Evolutionary conservation across 2,888 invertebrate species (phyloP), one percentile per base, ranked within the genome.

Genomic region (Dynastes maya): DNA sequence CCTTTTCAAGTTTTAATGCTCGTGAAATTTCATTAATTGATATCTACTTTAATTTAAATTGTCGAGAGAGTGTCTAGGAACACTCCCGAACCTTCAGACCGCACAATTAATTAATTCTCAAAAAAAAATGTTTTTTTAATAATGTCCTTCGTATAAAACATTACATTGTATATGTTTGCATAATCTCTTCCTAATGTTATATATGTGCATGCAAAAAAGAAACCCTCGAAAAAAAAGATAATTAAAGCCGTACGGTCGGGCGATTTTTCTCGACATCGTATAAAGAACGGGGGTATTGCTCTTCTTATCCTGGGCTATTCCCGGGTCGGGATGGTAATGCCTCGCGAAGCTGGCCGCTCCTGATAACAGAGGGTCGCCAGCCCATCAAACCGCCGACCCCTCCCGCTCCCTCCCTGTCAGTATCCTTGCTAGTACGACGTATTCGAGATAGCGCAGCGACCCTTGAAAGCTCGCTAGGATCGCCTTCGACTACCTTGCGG

Each of bases 341-440:
- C 87, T 86, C 85, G 87, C 85, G 86, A 86, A 86, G 88, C 89
- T 89, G 89, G 89, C 87, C 88, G 87, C 86, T 85, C 87, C 89
- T 89, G 89, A 89, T 89, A 89, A 89, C 88, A 86, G 86, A 87
- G 88, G 88, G 88, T 88, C 86, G 87, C 85, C 83, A 85, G 85
- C 87, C 86, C 85, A 84, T 84, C 84, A 83, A 81, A 81, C 82
- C 79, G 77, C 82, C 78, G 72, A 79, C 81, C 80, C 78, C 80
- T 80, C 72, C 78, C 45, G 45, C 11, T 8, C 78, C 74, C 78
- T 81, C 81, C 77, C 80, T 70, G 79, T 75, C 78, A 74, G 77
- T 37, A 37, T 37, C 80, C 65, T 55, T 16, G 13, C 55, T 55
- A 55, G 16, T 16, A 63, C 74, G 49, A 53, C 68, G 53, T 61